phyloP scores from a whole-genome alignment of 2,113 vertebrate species.

The Albula goreensis region DNA sequence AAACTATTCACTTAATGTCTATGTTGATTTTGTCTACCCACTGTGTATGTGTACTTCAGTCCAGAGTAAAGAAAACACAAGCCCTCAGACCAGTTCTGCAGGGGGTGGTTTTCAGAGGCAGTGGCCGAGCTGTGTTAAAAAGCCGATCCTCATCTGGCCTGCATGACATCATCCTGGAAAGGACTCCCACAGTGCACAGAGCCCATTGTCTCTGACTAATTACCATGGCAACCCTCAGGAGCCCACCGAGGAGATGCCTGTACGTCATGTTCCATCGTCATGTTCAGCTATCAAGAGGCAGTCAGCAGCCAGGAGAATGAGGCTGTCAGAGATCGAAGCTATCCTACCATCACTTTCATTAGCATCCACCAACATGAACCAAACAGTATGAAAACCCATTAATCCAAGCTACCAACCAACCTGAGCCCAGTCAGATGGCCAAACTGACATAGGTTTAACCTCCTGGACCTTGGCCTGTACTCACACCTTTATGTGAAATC shows the following conservation, averaged over 20 bases:
- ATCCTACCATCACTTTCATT: not conserved
- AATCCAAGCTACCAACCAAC: not conserved
- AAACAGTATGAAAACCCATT: not conserved
- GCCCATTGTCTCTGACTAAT: constrained; percentile 57
- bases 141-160: constrained; percentile 35
- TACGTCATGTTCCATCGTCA: constrained; percentile 40
- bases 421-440: not conserved
- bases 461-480: too few relatives aligned
- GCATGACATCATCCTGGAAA: constrained; percentile 45
- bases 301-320: too few relatives aligned
- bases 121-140: constrained; percentile 17
- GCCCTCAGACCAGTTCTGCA: not conserved
- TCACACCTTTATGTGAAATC: not conserved
- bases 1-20: too few relatives aligned
- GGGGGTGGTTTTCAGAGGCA: constrained; percentile 3
- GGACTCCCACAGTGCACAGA: constrained; percentile 53
- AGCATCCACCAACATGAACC: not conserved
- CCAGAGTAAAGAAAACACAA: not conserved
- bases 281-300: not conserved
- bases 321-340: too few relatives aligned
- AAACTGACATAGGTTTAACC: not conserved
- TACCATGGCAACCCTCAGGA: constrained; percentile 50
- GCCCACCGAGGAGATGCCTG: constrained; percentile 42
- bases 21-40: too few relatives aligned
- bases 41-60: not conserved